Percentiles rank a stretch among this genome's conserved stretches.
Conservation (phyloP, 2,113 vertebrate species). For the Mormyrus lacerda region DNA sequence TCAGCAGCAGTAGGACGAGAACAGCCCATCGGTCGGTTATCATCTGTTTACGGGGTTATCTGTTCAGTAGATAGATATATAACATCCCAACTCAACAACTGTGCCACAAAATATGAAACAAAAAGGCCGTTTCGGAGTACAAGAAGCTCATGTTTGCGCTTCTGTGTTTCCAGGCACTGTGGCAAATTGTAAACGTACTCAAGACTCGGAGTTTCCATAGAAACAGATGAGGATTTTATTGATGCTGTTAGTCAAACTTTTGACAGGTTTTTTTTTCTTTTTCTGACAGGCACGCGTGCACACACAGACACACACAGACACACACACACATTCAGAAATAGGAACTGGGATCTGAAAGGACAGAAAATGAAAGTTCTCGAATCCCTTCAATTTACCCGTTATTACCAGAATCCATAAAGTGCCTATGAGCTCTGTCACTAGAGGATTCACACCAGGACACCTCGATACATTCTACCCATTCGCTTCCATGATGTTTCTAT, state of each 20-base stretch:
- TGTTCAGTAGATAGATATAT: background rate
- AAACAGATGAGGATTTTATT: slow-evolving; percentile 61
- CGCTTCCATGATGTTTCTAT: background rate
- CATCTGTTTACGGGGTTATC: background rate
- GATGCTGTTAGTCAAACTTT: slow-evolving; percentile 61
- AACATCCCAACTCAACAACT: background rate
- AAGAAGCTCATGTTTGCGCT: slow-evolving; percentile 7
- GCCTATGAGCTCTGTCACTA: background rate
- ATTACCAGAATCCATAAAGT: slow-evolving; percentile 8
- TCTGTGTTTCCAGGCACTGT: slow-evolving; percentile 36
- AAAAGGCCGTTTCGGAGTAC: background rate
- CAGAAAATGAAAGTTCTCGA: background rate
- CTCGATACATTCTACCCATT: background rate
- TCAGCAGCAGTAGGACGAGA: background rate
- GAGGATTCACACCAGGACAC: background rate
- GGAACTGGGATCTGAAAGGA: slow-evolving; percentile 49
- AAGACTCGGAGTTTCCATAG: slow-evolving; percentile 65
- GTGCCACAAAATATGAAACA: background rate
- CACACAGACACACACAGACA: background rate
- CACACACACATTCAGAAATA: slow-evolving; percentile 51
- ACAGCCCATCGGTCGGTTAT: background rate
- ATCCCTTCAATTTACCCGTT: slow-evolving; percentile 11
- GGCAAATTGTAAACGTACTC: slow-evolving; percentile 51
- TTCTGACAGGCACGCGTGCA: slow-evolving; percentile 48
- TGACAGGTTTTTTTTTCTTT: slow-evolving; percentile 35